Evolutionary conservation across 2,888 invertebrate species (phyloP), one percentile per base, ranked within the genome.

Genomic region (Phymatocera aterrima): DNA sequence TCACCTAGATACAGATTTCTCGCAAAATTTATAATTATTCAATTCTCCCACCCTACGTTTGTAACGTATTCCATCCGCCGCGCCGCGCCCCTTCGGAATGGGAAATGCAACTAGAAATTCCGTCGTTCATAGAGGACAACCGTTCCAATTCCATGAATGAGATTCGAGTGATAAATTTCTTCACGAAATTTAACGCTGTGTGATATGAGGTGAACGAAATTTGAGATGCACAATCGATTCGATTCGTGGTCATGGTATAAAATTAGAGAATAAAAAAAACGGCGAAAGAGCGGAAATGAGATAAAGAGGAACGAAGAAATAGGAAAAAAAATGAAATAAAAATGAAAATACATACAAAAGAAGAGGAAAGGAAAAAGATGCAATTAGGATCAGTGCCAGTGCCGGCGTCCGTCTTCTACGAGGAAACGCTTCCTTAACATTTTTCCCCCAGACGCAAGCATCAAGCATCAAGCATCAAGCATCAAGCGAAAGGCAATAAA

Each of bases 401-500:
- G 81, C 60, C 70, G 79, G 80, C 79, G 82, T 81, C 21, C 37
- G 37, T 64, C 61, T 34, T 64, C 34, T n/a, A 80, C 79, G 78
- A 81, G 81, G 74, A 79, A 78, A 37, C 37, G 34, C 37, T 34
- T 31, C 31, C 37, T 24, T 2, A n/a, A 24, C 18, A 31, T 37
- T 18, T 31, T 28, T 34, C 15, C 34, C 3, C 28, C 8, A 18
- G 61, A 64, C 37, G 28, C 61, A 64, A 64, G 37, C n/a, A 64
- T 64, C 61, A 64, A 64, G 61, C 18, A 64, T 64, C 61, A 64
- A 64, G 34, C 34, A 34, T 64, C 61, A 61, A 61, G 61, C 34
- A 61, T 61, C 61, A 64, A 64, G 61, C 18, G 37, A 37, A 12
- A 64, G 61, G 61, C 61, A 64, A 64, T 64, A 64, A 64, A 64